Conservation (phyloP, 2,888 invertebrate species). For the Ectobius pallidus region DNA sequence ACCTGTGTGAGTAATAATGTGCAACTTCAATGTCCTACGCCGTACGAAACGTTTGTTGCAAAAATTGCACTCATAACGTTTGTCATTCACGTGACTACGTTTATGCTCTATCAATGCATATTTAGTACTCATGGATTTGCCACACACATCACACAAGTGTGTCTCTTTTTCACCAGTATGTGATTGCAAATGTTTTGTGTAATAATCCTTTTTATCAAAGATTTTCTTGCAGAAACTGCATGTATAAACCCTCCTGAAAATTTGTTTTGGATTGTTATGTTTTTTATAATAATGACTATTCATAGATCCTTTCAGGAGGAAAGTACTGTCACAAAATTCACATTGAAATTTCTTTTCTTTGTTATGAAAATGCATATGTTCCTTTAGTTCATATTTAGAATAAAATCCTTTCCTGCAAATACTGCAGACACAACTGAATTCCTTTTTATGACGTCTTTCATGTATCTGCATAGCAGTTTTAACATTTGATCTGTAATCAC, state of each 20-base stretch:
- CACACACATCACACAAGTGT: conserved; percentile 25
- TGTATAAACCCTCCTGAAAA: too few species aligned
- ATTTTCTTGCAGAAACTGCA: conserved; percentile 33
- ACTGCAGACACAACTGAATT: conserved; percentile 34
- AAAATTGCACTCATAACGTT: conserved; percentile 44
- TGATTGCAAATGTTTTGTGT: not conserved
- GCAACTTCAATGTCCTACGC: conserved; percentile 27
- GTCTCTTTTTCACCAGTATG: conserved; percentile 9
- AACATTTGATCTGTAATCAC: conserved; percentile 29
- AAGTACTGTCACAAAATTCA: conserved; percentile 18
- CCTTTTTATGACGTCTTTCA: conserved; percentile 33
- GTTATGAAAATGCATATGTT: conserved; percentile 1
- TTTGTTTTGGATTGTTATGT: too few species aligned
- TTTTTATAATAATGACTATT: not conserved
- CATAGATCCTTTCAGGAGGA: not conserved
- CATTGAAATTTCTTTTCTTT: conserved; percentile 8
- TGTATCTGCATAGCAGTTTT: conserved; percentile 35
- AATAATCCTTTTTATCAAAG: conserved; percentile 14
- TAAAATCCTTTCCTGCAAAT: conserved; percentile 37
- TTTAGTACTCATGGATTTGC: conserved; percentile 5
- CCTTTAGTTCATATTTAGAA: not conserved
- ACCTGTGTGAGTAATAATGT: conserved; percentile 55
- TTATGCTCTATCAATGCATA: conserved; percentile 22
- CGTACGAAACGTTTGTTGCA: conserved; percentile 40
- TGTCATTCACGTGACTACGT: conserved; percentile 25